Evolutionary conservation across 2,888 invertebrate genomes (phyloP).

Genomic region (Trileptium ribeirensis): DNA sequence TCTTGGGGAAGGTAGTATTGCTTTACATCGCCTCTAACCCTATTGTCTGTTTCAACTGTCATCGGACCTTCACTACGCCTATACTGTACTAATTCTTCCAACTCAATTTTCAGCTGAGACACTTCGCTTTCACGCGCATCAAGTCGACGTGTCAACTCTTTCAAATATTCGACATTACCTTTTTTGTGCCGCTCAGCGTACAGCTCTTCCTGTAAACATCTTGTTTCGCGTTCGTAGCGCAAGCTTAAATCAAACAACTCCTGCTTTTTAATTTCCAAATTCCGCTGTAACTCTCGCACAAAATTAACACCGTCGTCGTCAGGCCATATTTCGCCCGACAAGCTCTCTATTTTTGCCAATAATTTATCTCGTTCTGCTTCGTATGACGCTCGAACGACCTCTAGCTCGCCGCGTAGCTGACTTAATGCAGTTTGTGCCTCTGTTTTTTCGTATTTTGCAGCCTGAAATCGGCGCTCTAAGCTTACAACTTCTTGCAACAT

Average conservation of each 20-base stretch:
- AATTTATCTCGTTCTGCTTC: slow-evolving; percentile 26
- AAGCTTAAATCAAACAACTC: slow-evolving; percentile 5
- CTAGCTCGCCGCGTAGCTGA: slow-evolving; percentile 37
- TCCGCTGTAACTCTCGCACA: slow-evolving; percentile 3
- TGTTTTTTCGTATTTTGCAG: slow-evolving; percentile 13
- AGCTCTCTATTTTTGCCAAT: not conserved
- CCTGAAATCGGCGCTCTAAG: not conserved
- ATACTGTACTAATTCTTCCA: too few relatives aligned
- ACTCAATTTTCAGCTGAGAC: not conserved
- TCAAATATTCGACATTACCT: slow-evolving; percentile 7
- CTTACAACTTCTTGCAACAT: not conserved
- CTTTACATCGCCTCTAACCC: not conserved
- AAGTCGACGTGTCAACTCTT: not conserved
- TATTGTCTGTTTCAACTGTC: not conserved
- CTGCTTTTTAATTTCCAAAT: slow-evolving; percentile 18
- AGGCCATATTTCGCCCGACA: not conserved
- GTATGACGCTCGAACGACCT: slow-evolving; percentile 40
- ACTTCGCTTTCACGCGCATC: not conserved
- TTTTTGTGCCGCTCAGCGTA: slow-evolving; percentile 17
- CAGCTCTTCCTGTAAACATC: slow-evolving; percentile 3
- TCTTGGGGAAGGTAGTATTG: not conserved
- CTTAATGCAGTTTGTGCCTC: slow-evolving; percentile 9
- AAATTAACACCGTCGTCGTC: not conserved
- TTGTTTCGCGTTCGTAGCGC: not conserved
- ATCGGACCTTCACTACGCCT: not conserved